Evolutionary conservation across 2,888 invertebrate species (phyloP).

Genomic region (Oegoconia quadripuncta): DNA sequence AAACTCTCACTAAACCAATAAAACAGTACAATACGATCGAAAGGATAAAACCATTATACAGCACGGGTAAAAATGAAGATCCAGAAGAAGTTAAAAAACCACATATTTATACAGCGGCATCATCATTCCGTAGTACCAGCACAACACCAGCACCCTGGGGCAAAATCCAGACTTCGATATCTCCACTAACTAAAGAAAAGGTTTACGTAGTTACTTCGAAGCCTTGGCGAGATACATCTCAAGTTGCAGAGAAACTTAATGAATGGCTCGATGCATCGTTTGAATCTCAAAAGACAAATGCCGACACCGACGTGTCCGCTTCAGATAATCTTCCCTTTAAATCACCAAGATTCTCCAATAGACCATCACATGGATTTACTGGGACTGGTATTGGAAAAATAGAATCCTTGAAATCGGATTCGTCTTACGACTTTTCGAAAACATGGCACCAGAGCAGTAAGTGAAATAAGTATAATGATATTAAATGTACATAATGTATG

Average conservation of each 20-base stretch:
- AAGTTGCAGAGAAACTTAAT: slow-evolving; percentile 28
- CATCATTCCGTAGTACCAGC: slow-evolving; percentile 56
- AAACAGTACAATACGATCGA: slow-evolving; percentile 61
- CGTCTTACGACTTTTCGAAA: slow-evolving; percentile 59
- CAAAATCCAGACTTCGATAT: slow-evolving; percentile 83
- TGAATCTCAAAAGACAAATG: slow-evolving; percentile 52
- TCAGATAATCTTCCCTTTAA: slow-evolving; percentile 57
- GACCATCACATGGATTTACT: slow-evolving; percentile 76
- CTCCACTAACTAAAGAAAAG: slow-evolving; percentile 88
- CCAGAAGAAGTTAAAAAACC: slow-evolving; percentile 48
- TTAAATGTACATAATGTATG: too few relatives aligned
- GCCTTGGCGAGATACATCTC: slow-evolving; percentile 65
- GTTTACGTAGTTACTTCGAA: slow-evolving; percentile 91
- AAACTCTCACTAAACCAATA: slow-evolving; percentile 30
- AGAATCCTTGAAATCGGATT: slow-evolving; percentile 50
- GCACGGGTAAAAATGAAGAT: slow-evolving; percentile 44
- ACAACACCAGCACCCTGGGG: slow-evolving; percentile 81
- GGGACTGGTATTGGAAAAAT: slow-evolving; percentile 41
- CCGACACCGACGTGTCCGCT: slow-evolving; percentile 38
- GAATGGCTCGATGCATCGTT: slow-evolving; percentile 50
- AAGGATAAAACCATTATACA: slow-evolving; percentile 42
- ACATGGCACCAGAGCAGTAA: slow-evolving; percentile 72
- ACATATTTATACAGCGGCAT: slow-evolving; percentile 63
- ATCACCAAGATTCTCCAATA: slow-evolving; percentile 76
- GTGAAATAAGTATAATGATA: too few relatives aligned